Base-by-base conservation (phyloP, 2,797 vertebrate species). In the Enteromius trimaculatus region DNA sequence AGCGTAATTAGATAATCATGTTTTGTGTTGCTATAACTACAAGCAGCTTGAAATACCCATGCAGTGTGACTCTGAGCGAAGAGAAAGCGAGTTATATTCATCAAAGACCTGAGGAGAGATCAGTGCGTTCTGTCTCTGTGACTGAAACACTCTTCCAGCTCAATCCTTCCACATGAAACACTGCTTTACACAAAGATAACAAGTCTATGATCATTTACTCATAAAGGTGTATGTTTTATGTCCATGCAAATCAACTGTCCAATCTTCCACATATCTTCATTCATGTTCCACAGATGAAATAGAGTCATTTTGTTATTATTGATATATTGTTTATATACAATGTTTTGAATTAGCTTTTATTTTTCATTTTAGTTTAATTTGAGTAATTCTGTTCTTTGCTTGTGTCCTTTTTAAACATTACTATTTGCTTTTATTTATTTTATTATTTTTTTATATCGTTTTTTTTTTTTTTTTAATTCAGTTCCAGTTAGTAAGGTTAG, bases 1-100 rank as follows among this genome's bases (percentile, higher is more conserved):
- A 31, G 14, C 16, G 11, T 55, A 82, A 66, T 31, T 11, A 51
- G 14, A 6, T 90, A 92, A 92, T 90, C 83, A 5, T 81, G 91
- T 86, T 88, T 81, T 88, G 87, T 86, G 76, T 82, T 86, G 86
- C 90, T 87, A 86, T 91, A 88, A 89, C 86, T 80, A 86, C 92
- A 89, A 91, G 88, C 91, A 91, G 79, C n/a, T 69, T 85, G 58
- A 78, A 79, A 88, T 6, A 53, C 62, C 4, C 26, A 23, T 13
- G 34, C 31, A 9, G 6, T 80, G 69, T 62, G 83, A 84, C 79
- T 51, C 23, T 71, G 7, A 71, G 68, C 4, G 2, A 19, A 42
- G 7, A n/a, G 42, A 42, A 7, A 42, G 6, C 19, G 13, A 14
- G 23, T 47, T 47, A 21, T 39, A 39, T 39, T 6, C 17, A n/a